Conservation (phyloP, 2,113 vertebrate genomes). For the Ailurus styani region DNA sequence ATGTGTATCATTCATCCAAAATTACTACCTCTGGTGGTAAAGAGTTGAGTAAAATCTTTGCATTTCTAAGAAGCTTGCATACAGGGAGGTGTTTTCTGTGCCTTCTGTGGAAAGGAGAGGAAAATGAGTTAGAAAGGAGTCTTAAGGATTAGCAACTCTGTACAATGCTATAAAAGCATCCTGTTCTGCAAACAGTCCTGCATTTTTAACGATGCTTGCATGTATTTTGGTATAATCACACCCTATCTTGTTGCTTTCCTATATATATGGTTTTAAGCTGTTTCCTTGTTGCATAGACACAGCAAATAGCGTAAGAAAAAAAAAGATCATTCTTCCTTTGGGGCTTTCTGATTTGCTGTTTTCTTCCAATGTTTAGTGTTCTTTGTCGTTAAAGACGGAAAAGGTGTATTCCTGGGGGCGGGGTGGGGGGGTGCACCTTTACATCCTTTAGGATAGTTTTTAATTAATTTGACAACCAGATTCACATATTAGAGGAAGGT, state of each 20-base stretch:
- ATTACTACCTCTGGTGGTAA: conserved; percentile 26
- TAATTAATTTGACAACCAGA: conserved; percentile 19
- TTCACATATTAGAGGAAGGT: conserved; percentile 49
- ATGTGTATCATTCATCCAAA: conserved; percentile 22
- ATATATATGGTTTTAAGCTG: conserved; percentile 48
- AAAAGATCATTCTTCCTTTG: neutral
- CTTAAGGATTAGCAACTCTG: neutral
- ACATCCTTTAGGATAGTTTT: conserved; percentile 11
- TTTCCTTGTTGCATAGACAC: conserved; percentile 25
- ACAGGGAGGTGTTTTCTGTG: neutral
- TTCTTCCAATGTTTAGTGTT: neutral
- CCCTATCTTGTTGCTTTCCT: conserved; percentile 62
- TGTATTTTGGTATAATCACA: conserved; percentile 66
- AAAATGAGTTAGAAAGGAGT: conserved; percentile 16
- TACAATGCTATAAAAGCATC: neutral
- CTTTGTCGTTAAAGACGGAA: conserved; percentile 16
- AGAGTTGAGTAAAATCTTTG: conserved; percentile 53
- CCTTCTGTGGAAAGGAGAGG: neutral
- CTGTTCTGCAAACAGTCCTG: conserved; percentile 24
- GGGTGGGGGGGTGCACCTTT: neutral
- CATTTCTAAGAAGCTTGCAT: conserved; percentile 33
- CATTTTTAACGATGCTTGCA: neutral
- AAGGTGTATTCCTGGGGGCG: neutral
- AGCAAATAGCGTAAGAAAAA: neutral
- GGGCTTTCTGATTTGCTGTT: conserved; percentile 12